Evolutionary conservation across 2,113 vertebrate species (phyloP).

Genomic region (Plectropomus leopardus): DNA sequence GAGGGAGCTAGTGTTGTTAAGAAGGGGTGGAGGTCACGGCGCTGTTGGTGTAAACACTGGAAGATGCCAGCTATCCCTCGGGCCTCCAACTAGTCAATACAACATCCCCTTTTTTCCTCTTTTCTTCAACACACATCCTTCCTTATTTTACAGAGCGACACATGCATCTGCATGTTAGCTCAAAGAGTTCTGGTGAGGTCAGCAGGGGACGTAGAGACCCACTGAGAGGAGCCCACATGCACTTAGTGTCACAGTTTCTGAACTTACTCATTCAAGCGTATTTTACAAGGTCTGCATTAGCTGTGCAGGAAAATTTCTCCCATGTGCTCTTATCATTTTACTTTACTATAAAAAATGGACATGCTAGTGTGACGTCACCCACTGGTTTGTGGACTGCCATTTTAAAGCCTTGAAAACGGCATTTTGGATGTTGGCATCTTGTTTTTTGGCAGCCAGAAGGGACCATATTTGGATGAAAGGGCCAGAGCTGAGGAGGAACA

Average conservation of each 20-base stretch:
- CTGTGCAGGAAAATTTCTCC: constrained; percentile 1
- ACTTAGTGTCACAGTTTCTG: constrained; percentile 44
- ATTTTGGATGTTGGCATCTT: too few species aligned
- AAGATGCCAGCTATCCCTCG: constrained; percentile 68
- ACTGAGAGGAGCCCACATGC: constrained; percentile 38
- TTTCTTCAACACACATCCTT: constrained; percentile 20
- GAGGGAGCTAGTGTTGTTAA: constrained; percentile 48
- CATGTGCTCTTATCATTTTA: not conserved
- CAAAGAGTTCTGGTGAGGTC: constrained; percentile 32
- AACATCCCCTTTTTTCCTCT: constrained; percentile 17
- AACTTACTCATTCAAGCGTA: constrained; percentile 11
- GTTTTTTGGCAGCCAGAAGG: too few species aligned
- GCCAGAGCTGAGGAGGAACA: too few species aligned
- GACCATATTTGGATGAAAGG: too few species aligned
- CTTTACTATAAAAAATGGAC: too few species aligned
- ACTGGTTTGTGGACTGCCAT: too few species aligned
- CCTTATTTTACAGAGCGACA: constrained; percentile 47
- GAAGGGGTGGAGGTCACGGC: constrained; percentile 56
- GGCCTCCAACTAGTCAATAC: constrained; percentile 58
- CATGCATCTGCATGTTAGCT: constrained; percentile 46
- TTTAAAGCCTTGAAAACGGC: too few species aligned
- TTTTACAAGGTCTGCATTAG: constrained; percentile 5
- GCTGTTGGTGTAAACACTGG: constrained; percentile 74
- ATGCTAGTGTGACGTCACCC: too few species aligned
- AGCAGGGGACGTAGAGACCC: constrained; percentile 46